Percentiles rank a stretch among this genome's conserved stretches.
phyloP scores from a whole-genome alignment of 2,888 invertebrate species.

The Lochmaea capreae region DNA sequence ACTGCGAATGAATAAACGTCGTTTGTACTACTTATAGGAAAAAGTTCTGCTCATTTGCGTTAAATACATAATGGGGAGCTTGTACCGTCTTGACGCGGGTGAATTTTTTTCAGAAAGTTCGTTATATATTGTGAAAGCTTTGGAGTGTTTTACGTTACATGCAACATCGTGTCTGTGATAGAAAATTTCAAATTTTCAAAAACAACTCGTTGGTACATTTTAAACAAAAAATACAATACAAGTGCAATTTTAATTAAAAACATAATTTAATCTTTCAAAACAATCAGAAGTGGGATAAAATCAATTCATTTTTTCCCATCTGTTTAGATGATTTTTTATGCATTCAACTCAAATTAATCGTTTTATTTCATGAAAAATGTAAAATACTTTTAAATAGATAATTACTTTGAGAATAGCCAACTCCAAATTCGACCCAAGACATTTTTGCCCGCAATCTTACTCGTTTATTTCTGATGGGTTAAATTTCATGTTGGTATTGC shows the following conservation, averaged over 20 bases:
- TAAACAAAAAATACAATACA: no score
- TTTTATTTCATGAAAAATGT: constrained; percentile 2
- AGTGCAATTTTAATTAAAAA: no score
- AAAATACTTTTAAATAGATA: background rate
- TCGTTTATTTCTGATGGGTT: no score
- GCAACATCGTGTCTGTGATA: constrained; percentile 33
- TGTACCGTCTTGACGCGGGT: background rate
- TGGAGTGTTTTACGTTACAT: constrained; percentile 18
- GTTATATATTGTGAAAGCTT: constrained; percentile 21
- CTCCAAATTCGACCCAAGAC: background rate
- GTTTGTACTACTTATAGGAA: background rate
- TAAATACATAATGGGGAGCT: background rate
- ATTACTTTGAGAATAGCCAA: background rate
- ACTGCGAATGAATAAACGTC: background rate
- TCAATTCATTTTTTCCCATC: no score
- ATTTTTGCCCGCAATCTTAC: no score
- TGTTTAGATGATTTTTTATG: background rate
- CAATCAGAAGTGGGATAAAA: no score
- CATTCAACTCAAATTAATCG: background rate
- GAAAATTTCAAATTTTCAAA: constrained; percentile 13
- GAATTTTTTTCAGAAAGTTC: constrained; percentile 26
- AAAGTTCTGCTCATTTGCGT: background rate
- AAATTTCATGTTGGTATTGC: no score
- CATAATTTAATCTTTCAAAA: no score
- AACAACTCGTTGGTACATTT: constrained; percentile 18